Conservation (phyloP, 2,797 vertebrate genomes). For the Cygnus olor region DNA sequence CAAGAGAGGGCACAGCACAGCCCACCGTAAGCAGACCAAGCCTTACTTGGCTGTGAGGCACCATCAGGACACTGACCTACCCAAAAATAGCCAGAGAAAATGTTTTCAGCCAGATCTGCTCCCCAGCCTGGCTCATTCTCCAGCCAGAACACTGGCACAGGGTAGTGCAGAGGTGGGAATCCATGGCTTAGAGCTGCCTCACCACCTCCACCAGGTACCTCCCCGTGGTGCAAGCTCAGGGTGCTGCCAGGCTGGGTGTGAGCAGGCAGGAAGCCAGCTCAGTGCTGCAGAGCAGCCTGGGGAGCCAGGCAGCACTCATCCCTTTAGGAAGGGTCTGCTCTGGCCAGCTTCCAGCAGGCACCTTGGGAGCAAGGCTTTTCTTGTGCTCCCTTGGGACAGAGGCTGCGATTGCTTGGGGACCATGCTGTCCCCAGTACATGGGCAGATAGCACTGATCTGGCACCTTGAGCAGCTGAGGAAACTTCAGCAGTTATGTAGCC, state of each 20-base stretch:
- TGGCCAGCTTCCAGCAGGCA: background rate
- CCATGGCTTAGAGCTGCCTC: background rate
- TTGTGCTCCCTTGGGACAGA: background rate
- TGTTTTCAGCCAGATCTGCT: background rate
- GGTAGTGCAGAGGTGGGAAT: background rate
- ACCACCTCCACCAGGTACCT: background rate
- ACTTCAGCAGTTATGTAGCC: background rate
- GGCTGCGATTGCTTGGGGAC: background rate
- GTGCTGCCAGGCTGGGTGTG: background rate
- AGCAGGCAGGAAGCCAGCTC: background rate
- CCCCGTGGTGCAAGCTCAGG: fast-evolving
- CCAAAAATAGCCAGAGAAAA: background rate
- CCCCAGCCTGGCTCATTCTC: background rate
- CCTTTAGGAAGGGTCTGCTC: background rate
- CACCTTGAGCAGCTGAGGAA: background rate
- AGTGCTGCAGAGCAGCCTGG: fast-evolving
- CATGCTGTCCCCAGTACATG: background rate
- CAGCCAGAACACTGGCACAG: background rate
- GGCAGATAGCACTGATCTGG: background rate
- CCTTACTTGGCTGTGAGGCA: background rate
- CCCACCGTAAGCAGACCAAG: background rate
- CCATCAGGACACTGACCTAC: background rate
- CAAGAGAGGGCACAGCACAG: background rate
- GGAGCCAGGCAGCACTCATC: background rate
- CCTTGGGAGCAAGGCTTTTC: background rate